phyloP scores from a whole-genome alignment of 1,140 invertebrate genomes.

The Drosophila suzukii region DNA sequence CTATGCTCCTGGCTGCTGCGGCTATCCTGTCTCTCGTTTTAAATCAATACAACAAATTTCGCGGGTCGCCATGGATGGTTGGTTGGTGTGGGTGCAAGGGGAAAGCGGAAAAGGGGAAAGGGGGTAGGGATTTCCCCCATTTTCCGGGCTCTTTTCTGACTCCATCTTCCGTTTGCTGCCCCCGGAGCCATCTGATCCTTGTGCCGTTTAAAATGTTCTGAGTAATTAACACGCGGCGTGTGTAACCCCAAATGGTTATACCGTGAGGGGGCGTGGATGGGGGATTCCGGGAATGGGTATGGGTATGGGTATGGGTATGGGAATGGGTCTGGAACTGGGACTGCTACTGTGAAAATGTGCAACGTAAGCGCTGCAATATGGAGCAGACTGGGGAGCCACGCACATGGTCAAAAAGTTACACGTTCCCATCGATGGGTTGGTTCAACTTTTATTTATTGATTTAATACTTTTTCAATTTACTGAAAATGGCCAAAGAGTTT shows the following conservation, averaged over 20 bases:
- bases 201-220: constrained; percentile 78
- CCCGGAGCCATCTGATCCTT: constrained; percentile 36
- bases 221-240: constrained; percentile 79
- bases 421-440: constrained; percentile 39
- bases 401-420: constrained; percentile 64
- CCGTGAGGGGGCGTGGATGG: background rate
- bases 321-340: constrained; percentile 4
- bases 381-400: constrained; percentile 20
- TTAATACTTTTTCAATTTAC: constrained; percentile 82
- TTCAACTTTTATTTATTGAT: constrained; percentile 81
- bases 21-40: constrained; percentile 41
- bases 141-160: background rate
- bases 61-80: constrained; percentile 52
- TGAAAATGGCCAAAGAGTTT: constrained; percentile 79
- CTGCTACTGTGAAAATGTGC: constrained; percentile 59
- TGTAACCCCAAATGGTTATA: constrained; percentile 75
- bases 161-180: constrained; percentile 3
- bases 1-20: constrained; percentile 17
- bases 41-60: constrained; percentile 81
- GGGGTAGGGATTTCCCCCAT: background rate
- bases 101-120: no score
- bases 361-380: constrained; percentile 61
- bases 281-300: constrained; percentile 2
- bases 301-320: constrained; percentile 8
- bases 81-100: no score